A percentile compares a stretch with the other conserved stretches of the same genome.
phyloP scores from a whole-genome alignment of 2,797 vertebrate species.

The Spinus pinus region DNA sequence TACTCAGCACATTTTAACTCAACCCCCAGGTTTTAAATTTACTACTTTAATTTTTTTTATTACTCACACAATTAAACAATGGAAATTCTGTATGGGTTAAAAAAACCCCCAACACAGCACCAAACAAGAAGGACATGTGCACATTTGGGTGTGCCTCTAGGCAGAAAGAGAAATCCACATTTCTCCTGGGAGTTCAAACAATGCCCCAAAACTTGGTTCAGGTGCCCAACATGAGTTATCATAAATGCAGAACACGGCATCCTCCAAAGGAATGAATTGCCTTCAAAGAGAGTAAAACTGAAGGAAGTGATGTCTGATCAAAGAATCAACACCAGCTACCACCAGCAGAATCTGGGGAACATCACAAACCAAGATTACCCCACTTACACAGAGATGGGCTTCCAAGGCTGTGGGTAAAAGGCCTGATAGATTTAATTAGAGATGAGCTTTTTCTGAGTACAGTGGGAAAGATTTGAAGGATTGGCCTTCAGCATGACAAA shows the following conservation, averaged over 20 bases:
- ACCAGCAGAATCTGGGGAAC: not conserved
- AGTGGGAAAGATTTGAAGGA: not conserved
- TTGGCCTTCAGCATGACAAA: not conserved
- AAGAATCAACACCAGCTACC: not conserved
- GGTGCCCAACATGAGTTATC: accelerated
- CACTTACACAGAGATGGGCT: not conserved
- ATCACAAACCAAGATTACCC: not conserved
- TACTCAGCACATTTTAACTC: not conserved
- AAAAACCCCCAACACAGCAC: not conserved
- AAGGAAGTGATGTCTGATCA: not conserved
- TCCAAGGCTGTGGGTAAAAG: not conserved
- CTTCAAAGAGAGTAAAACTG: not conserved
- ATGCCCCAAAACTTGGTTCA: not conserved
- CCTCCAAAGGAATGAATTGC: not conserved
- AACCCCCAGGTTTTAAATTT: not conserved
- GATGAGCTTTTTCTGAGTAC: not conserved
- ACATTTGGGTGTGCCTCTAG: not conserved
- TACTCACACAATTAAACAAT: not conserved
- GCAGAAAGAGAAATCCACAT: not conserved
- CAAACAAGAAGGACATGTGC: accelerated
- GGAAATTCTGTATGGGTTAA: not conserved
- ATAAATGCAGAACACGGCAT: not conserved
- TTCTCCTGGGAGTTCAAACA: not conserved
- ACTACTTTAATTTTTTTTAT: not conserved
- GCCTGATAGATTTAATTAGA: not conserved